phyloP scores from a whole-genome alignment of 2,797 vertebrate genomes.

The Pelobates cultripes region DNA sequence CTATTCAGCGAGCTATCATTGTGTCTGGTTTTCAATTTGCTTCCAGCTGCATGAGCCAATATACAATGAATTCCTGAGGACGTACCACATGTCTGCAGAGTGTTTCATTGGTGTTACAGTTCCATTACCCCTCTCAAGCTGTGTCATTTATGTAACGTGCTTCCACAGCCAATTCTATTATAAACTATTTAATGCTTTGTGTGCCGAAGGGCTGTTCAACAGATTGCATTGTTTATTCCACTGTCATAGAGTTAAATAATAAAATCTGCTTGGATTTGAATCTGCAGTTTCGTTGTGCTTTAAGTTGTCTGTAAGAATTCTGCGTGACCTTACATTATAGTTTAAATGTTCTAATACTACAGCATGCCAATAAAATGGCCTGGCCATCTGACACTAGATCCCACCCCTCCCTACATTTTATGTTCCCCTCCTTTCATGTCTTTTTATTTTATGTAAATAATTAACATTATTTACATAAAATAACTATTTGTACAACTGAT shows the following conservation, averaged over 20 bases:
- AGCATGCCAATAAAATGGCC: too few species aligned
- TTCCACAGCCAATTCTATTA: conserved; percentile 36
- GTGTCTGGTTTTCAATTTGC: conserved; percentile 53
- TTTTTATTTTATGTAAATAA: too few species aligned
- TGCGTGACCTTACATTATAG: too few species aligned
- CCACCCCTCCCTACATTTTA: too few species aligned
- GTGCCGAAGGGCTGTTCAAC: background rate
- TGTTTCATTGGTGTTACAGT: conserved; percentile 37
- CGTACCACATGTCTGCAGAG: conserved; percentile 35
- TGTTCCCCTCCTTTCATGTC: too few species aligned
- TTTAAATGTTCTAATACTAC: too few species aligned
- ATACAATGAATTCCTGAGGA: conserved; percentile 52
- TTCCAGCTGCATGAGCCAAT: conserved; percentile 43
- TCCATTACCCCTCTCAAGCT: conserved; percentile 37
- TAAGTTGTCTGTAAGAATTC: too few species aligned
- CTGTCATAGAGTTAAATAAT: background rate
- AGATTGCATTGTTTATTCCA: background rate
- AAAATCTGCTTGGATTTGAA: too few species aligned
- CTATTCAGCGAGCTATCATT: conserved; percentile 42
- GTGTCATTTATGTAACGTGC: conserved; percentile 42
- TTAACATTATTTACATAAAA: too few species aligned
- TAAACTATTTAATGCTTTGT: background rate
- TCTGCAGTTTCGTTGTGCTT: too few species aligned
- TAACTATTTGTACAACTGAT: too few species aligned
- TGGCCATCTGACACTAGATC: too few species aligned